Percentiles rank a stretch among this genome's conserved stretches.
Evolutionary conservation across 2,797 vertebrate species (phyloP).

Genomic region (Betta splendens): DNA sequence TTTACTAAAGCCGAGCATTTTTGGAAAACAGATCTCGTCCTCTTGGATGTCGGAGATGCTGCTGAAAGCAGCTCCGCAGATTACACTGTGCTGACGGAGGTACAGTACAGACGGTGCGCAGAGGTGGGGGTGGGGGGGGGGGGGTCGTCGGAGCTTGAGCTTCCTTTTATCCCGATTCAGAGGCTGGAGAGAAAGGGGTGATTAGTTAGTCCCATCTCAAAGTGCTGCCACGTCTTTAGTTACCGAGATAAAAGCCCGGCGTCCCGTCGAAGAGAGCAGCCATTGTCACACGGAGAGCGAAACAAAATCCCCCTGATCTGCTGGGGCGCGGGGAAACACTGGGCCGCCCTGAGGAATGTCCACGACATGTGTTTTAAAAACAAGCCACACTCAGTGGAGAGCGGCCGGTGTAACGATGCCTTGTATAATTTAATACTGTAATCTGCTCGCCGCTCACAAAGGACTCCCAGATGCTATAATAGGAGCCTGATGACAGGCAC

Average conservation of each 20-base stretch:
- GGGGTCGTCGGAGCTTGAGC: constrained; percentile 64
- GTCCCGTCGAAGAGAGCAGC: constrained; percentile 59
- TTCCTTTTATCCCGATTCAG: constrained; percentile 79
- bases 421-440: constrained; percentile 72
- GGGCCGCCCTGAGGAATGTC: constrained; percentile 63
- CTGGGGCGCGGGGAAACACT: constrained; percentile 51
- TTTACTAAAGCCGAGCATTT: constrained; percentile 68
- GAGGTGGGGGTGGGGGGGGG: constrained; percentile 59
- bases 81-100: constrained; percentile 70
- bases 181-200: constrained; percentile 77
- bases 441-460: constrained; percentile 79
- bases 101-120: constrained; percentile 62
- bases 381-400: constrained; percentile 56
- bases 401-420: constrained; percentile 42
- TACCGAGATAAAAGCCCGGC: constrained; percentile 77
- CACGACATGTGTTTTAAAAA: constrained; percentile 74
- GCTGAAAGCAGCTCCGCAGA: constrained; percentile 60
- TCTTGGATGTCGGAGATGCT: constrained; percentile 48
- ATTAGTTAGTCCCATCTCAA: constrained; percentile 77
- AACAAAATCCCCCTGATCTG: constrained; percentile 34
- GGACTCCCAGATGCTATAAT: constrained; percentile 75
- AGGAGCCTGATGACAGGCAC: constrained; percentile 80
- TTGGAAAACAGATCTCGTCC: constrained; percentile 49
- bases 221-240: constrained; percentile 75
- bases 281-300: constrained; percentile 61